phyloP scores from a whole-genome alignment of 2,113 vertebrate species.

The Gambusia holbrooki region DNA sequence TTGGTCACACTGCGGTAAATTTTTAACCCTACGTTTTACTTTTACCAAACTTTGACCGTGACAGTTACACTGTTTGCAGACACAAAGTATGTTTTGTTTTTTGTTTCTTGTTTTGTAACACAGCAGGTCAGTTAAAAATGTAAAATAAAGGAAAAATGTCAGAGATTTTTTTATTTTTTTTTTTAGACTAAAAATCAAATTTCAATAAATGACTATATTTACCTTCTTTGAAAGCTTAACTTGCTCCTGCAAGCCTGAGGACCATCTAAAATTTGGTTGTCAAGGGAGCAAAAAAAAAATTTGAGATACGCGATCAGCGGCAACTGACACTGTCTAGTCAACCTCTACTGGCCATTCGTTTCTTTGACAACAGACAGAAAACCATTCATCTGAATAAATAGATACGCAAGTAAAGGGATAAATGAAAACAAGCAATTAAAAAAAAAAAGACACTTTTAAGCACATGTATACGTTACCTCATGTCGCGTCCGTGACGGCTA shows the following conservation, averaged over 20 bases:
- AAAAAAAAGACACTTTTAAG: slow-evolving; percentile 43
- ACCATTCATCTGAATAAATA: slow-evolving; percentile 23
- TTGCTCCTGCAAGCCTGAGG: slow-evolving; percentile 49
- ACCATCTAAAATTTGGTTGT: slow-evolving; percentile 59
- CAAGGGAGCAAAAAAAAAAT: slow-evolving; percentile 31
- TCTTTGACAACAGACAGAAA: slow-evolving; percentile 26
- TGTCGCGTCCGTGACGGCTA: slow-evolving; percentile 65
- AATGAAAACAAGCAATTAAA: slow-evolving; percentile 29
- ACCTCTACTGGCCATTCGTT: slow-evolving; percentile 38
- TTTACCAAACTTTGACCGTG: slow-evolving; percentile 68
- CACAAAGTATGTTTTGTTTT: slow-evolving; percentile 83
- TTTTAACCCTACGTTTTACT: slow-evolving; percentile 70
- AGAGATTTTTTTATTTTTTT: too few relatives aligned
- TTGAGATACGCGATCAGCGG: slow-evolving; percentile 43
- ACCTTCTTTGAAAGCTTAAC: slow-evolving; percentile 47
- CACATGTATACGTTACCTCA: slow-evolving; percentile 63
- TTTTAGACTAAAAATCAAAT: background rate
- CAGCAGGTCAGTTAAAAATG: slow-evolving; percentile 29
- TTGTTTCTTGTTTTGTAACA: slow-evolving; percentile 15
- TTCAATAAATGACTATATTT: background rate
- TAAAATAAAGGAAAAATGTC: slow-evolving; percentile 9
- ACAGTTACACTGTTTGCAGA: slow-evolving; percentile 73
- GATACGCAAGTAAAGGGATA: slow-evolving; percentile 42
- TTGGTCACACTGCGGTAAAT: slow-evolving; percentile 82
- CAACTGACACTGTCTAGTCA: slow-evolving; percentile 38